Evolutionary conservation across 2,888 invertebrate genomes (phyloP), one percentile per base, ranked within the genome.

Genomic region (Himalopsyche kuldschensis): DNA sequence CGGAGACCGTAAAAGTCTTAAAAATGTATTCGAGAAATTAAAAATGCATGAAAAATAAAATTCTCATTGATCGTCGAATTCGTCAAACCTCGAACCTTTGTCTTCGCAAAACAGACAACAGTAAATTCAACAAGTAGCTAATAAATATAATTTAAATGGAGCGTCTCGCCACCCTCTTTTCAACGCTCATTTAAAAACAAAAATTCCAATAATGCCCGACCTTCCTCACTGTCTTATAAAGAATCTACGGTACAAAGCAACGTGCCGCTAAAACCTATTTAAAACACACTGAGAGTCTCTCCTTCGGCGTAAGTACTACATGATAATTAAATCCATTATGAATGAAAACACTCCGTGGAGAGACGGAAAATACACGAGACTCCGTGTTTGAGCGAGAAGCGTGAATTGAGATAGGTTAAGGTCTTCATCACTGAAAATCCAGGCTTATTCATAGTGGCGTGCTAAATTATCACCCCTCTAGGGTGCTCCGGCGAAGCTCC

Each of bases 251-350:
- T 41, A 55, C 76, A 76, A 47, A 76, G 24, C 76, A 46, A 47
- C 41, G 32, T 35, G 32, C 35, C 76, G 76, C 78, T 46, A 30
- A 75, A 24, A 81, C 77, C 82, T 32, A 48, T 47, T 81, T 81
- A 81, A 81, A 81, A 69, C 69, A 69, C 69, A 69, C 80, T 80
- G 32, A 63, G 69, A 63, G 80, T 32, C 69, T 63, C 69, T 63
- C 69, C 79, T 76, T 48, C n/a, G 35, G 79, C 69, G 35, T 41
- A 79, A 85, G 82, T 83, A 83, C 85, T 79, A 79, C 80, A 83
- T 82, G 84, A 83, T 86, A 86, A 86, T 86, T 86, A 86, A 86
- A 84, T 86, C 86, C 86, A 86, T 86, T 86, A 86, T 85, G 86
- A 86, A 85, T 84, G 86, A 78, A 82, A 80, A 55, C 79, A 31